Evolutionary conservation across 2,888 invertebrate species (phyloP).

Genomic region (Xanthorhoe designata): DNA sequence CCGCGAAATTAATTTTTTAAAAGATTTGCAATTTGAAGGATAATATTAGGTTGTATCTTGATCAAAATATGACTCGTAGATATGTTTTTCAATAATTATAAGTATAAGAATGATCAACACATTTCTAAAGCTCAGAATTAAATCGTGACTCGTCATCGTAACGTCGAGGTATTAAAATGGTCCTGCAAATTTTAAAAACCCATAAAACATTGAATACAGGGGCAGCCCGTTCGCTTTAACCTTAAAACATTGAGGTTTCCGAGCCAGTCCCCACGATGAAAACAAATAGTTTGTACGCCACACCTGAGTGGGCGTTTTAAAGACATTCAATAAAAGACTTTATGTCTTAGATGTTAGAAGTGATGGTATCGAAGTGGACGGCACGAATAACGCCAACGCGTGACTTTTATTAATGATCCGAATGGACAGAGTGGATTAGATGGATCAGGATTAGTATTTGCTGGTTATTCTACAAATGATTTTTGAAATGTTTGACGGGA

Average conservation of each 20-base stretch:
- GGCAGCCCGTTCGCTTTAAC: too few relatives aligned
- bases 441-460: conserved; percentile 37
- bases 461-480: neutral
- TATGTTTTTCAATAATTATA: too few relatives aligned
- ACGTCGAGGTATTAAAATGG: too few relatives aligned
- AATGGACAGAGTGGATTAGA: conserved; percentile 43
- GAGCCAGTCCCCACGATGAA: conserved; percentile 63
- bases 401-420: conserved; percentile 57
- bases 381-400: conserved; percentile 38
- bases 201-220: too few relatives aligned
- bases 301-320: conserved; percentile 66
- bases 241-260: conserved; percentile 72
- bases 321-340: conserved; percentile 50
- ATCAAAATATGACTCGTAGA: too few relatives aligned
- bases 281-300: conserved; percentile 67
- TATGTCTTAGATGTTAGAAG: conserved; percentile 47
- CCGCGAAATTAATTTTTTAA: too few relatives aligned
- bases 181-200: too few relatives aligned
- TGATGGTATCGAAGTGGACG: conserved; percentile 46
- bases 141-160: too few relatives aligned
- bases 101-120: too few relatives aligned
- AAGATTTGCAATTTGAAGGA: too few relatives aligned
- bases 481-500: neutral
- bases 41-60: too few relatives aligned
- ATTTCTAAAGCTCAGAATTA: too few relatives aligned